These are phyloP conservation scores for Lipophrys pholis DNA, from an alignment of 2,113 vertebrate genomes.

Conservation along the genomic window DNA sequence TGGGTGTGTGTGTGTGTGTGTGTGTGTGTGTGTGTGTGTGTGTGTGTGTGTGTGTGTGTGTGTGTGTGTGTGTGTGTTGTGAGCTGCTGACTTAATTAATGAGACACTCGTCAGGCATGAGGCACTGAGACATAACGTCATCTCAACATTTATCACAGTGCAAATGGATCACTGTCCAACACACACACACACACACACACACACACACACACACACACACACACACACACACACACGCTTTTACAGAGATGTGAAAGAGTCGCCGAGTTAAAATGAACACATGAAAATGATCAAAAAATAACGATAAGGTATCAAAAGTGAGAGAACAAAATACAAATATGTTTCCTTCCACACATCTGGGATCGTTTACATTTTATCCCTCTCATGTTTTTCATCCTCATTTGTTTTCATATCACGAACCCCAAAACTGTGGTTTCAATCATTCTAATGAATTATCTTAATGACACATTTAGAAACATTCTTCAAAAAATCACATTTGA, in stretches of 20 bases:
- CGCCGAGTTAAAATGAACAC: neutral
- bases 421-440: too few species aligned
- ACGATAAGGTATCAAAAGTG: too few species aligned
- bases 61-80: neutral
- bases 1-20: neutral
- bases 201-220: constrained; percentile 53
- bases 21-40: neutral
- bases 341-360: too few species aligned
- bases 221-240: neutral
- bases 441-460: too few species aligned
- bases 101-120: constrained; percentile 70
- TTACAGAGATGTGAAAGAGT: constrained; percentile 18
- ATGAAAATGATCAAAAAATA: too few species aligned
- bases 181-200: constrained; percentile 61
- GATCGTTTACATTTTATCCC: too few species aligned
- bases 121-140: constrained; percentile 47
- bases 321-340: too few species aligned
- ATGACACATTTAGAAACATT: too few species aligned
- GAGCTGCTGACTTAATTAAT: constrained; percentile 56
- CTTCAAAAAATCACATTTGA: too few species aligned
- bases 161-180: constrained; percentile 58
- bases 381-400: too few species aligned
- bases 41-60: neutral
- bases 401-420: too few species aligned
- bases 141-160: constrained; percentile 72